Evolutionary conservation across 2,113 vertebrate genomes (phyloP).

Genomic region (Malaclemys terrapin): DNA sequence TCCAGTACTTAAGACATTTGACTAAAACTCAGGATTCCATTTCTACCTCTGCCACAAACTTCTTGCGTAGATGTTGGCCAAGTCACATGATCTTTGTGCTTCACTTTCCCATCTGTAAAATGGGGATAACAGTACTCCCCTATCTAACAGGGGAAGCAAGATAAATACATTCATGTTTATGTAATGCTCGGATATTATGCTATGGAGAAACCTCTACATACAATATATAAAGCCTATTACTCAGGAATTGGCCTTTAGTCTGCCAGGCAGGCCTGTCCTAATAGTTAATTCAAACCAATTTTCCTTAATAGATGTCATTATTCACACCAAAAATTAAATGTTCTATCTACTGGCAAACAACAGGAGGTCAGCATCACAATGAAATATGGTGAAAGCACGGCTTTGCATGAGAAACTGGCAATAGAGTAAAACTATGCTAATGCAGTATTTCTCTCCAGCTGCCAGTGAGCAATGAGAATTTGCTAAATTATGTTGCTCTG

Average conservation of each 20-base stretch:
- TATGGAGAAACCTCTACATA: not conserved
- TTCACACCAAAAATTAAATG: not conserved
- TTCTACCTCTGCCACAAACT: no score
- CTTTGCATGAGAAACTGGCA: not conserved
- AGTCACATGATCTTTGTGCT: no score
- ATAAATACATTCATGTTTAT: constrained; percentile 2
- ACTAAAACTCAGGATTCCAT: not conserved
- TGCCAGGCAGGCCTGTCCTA: not conserved
- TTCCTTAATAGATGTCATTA: not conserved
- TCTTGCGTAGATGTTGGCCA: no score
- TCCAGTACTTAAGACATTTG: not conserved
- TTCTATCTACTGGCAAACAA: not conserved
- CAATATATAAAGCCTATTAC: not conserved
- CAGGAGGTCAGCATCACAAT: not conserved
- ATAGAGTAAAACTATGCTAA: not conserved
- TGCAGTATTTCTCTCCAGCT: constrained; percentile 11
- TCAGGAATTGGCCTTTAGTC: not conserved
- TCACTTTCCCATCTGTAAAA: no score
- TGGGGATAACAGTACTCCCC: not conserved
- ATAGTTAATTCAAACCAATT: not conserved
- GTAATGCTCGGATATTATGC: not conserved
- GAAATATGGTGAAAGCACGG: not conserved
- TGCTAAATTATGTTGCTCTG: not conserved
- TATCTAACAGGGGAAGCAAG: not conserved
- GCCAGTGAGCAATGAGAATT: not conserved